Evolutionary conservation across 2,888 invertebrate species (phyloP).

Genomic region (Leucophenga montana): DNA sequence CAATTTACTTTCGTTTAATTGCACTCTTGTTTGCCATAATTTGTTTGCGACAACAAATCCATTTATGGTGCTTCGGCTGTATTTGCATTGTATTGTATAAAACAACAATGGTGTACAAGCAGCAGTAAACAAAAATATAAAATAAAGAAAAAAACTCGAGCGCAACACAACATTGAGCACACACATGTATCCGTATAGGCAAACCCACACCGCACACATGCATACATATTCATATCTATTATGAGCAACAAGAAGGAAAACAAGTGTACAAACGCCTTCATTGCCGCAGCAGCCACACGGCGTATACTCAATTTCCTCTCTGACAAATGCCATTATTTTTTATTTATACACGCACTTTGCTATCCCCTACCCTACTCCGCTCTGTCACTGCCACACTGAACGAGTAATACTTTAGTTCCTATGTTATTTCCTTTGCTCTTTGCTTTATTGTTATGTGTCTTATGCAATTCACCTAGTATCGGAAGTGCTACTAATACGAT

Average conservation of each 20-base stretch:
- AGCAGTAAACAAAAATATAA: neutral
- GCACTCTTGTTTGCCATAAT: slow-evolving; percentile 41
- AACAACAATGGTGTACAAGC: neutral
- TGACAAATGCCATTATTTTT: neutral
- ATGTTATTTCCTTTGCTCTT: slow-evolving; percentile 4
- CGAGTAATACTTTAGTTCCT: neutral
- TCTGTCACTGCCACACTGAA: neutral
- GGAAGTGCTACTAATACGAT: neutral
- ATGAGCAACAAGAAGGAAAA: slow-evolving; percentile 23
- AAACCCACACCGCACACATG: slow-evolving; percentile 46
- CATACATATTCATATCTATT: neutral
- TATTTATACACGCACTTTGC: slow-evolving; percentile 5
- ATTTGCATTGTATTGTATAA: neutral
- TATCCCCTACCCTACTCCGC: neutral
- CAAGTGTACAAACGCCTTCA: slow-evolving; percentile 31
- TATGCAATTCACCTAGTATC: neutral
- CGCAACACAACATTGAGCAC: slow-evolving; percentile 39
- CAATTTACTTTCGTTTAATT: slow-evolving; percentile 41
- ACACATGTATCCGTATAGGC: slow-evolving; percentile 51
- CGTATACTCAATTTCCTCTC: slow-evolving; percentile 19
- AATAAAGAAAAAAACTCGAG: neutral
- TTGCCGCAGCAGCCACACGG: neutral
- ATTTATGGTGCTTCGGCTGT: neutral
- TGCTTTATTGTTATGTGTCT: slow-evolving; percentile 2
- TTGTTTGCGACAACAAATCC: neutral